phyloP scores from a whole-genome alignment of 2,888 invertebrate genomes.

The Leptopilina syphax region DNA sequence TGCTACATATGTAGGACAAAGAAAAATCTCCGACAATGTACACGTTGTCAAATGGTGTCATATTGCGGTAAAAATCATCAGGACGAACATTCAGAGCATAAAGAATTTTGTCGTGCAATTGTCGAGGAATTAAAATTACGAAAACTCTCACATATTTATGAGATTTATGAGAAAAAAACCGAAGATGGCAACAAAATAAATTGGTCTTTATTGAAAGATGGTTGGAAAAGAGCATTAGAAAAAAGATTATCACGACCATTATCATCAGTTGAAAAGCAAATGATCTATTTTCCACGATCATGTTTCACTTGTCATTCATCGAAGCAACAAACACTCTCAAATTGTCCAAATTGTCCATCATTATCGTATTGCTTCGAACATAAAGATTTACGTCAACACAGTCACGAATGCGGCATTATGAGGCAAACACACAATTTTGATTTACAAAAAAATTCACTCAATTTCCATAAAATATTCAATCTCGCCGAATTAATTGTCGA shows the following conservation, averaged over 20 bases:
- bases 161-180: too few relatives aligned
- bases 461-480: neutral
- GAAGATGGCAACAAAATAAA: too few relatives aligned
- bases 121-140: conserved; percentile 46
- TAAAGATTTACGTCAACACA: neutral
- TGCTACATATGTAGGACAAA: neutral
- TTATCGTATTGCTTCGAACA: neutral
- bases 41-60: conserved; percentile 64
- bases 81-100: conserved; percentile 65
- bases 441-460: neutral
- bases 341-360: neutral
- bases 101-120: conserved; percentile 61
- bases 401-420: neutral
- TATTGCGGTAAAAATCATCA: conserved; percentile 67
- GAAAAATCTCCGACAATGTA: conserved; percentile 51
- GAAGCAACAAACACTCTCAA: conserved; percentile 10
- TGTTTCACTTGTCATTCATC: conserved; percentile 38
- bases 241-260: conserved; percentile 55
- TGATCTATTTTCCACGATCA: conserved; percentile 53
- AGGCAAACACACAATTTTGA: neutral
- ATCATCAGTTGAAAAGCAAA: conserved; percentile 57
- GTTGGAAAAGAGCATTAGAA: neutral
- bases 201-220: too few relatives aligned
- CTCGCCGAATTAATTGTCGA: neutral
- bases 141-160: neutral